These are phyloP conservation scores for Eulemur albifrons DNA, from an alignment of 2,797 vertebrate species.

Conservation along the genomic window DNA sequence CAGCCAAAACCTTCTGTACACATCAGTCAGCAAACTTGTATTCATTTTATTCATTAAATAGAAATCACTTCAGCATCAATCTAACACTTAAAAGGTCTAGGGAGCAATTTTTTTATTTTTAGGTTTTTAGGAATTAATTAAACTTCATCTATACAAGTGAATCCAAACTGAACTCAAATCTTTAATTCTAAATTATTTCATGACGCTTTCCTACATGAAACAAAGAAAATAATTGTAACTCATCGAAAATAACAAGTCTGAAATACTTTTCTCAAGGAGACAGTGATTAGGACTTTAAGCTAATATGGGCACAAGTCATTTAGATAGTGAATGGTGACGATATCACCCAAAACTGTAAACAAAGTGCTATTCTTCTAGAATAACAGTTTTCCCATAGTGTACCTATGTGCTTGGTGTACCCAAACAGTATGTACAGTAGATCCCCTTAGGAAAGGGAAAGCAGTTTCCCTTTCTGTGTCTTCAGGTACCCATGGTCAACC, in stretches of 20 bases:
- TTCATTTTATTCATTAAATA: background rate
- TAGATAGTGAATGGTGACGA: background rate
- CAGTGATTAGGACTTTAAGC: background rate
- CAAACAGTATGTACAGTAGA: background rate
- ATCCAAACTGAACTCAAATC: constrained; percentile 17
- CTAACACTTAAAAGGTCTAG: background rate
- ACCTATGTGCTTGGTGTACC: background rate
- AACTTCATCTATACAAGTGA: background rate
- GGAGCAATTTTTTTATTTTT: background rate
- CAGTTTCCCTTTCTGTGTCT: background rate
- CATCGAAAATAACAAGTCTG: background rate
- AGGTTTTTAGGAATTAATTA: background rate
- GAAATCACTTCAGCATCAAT: background rate
- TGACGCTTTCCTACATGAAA: background rate
- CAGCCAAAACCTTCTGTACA: background rate
- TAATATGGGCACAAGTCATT: background rate
- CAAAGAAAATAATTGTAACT: constrained; percentile 20
- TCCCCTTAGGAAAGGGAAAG: background rate
- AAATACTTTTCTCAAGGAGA: constrained; percentile 23
- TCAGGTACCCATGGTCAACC: background rate
- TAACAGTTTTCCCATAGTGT: background rate
- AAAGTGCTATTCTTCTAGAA: background rate
- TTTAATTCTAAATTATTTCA: constrained; percentile 23
- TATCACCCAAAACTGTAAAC: background rate
- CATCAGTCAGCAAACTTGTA: background rate